phyloP scores from a whole-genome alignment of 2,888 invertebrate genomes.

The Dolichomitus sp. region DNA sequence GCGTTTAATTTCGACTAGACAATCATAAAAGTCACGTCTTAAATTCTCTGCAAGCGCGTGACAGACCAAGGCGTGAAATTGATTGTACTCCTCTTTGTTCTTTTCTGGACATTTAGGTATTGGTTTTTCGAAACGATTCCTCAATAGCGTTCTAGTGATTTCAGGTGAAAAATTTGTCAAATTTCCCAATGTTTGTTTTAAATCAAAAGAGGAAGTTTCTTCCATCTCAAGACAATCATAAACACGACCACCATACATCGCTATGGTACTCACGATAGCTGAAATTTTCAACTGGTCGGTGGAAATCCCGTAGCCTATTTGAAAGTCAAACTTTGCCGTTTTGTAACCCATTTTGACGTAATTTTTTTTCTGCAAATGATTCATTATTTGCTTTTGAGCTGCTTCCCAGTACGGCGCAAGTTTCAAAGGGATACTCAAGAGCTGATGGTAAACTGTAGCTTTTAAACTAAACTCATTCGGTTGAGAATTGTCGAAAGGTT shows the following conservation, averaged over 20 bases:
- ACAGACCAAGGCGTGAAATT: constrained; percentile 68
- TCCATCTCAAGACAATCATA: constrained; percentile 41
- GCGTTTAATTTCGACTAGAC: constrained; percentile 66
- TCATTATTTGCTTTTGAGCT: constrained; percentile 1
- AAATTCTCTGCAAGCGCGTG: constrained; percentile 37
- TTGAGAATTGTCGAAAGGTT: background rate
- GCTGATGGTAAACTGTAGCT: constrained; percentile 47
- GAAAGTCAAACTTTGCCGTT: constrained; percentile 20
- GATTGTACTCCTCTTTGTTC: constrained; percentile 2
- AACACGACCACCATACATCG: constrained; percentile 6
- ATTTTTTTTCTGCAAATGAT: constrained; percentile 33
- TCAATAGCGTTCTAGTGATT: constrained; percentile 32
- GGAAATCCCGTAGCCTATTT: background rate
- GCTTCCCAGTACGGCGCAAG: constrained; percentile 21
- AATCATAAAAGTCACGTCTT: constrained; percentile 50
- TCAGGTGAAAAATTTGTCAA: constrained; percentile 61
- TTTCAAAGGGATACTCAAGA: constrained; percentile 52
- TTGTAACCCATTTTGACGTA: constrained; percentile 56
- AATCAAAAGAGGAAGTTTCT: constrained; percentile 33
- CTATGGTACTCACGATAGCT: background rate
- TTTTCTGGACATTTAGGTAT: constrained; percentile 16
- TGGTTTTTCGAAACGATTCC: constrained; percentile 44
- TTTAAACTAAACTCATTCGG: constrained; percentile 3
- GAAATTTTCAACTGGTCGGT: constrained; percentile 24
- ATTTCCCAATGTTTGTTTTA: constrained; percentile 54